Evolutionary conservation across 2,113 vertebrate species (phyloP), one percentile per base, ranked within the genome.

Genomic region (Atrichornis clamosus): DNA sequence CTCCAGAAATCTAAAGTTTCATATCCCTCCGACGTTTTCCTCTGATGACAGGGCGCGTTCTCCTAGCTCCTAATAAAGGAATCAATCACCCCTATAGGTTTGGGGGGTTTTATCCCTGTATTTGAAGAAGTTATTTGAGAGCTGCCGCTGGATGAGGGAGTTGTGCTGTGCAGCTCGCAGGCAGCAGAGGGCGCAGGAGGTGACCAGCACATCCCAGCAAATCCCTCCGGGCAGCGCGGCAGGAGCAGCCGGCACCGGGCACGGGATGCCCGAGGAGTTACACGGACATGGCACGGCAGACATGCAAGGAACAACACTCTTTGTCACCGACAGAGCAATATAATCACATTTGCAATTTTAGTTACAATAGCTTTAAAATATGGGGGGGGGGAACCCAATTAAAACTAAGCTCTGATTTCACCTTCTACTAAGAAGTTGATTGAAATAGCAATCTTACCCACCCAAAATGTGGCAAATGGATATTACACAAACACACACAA

Each of bases 171-270:
- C 22, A 30, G 24, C 10, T 4, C 13, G 5, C 21, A 26, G 58
- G 56, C 93, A 64, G 94, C 87, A 95, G 89, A 94, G 87, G 93
- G 89, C 68, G 21, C 64, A 6, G 85, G 26, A 41, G 84, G 16
- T 20, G 47, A 15, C 9, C 5, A 24, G 74, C 80, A 32, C 39
- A 65, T 10, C 56, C 9, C 5, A 24, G 74, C 80, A 32, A 35
- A 65, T 10, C 56, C 26, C 74, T 20, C 6, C 2, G 1, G 28
- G 64, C 90, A 81, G 62, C 13, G 56, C 65, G 27, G 56, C 42
- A 7, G 44, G n/a, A 55, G 70, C 9, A 2, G 26, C 69, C 46
- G 13, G 39, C 49, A 42, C 56, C 65, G 4, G 0, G 24, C 74
- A 44, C 8, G 21, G 52, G 19, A 30, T 55, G 35, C 62, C 30